These are phyloP conservation scores for Chromoteleia sp. DNA, from an alignment of 2,888 invertebrate species.

Conservation along the genomic window DNA sequence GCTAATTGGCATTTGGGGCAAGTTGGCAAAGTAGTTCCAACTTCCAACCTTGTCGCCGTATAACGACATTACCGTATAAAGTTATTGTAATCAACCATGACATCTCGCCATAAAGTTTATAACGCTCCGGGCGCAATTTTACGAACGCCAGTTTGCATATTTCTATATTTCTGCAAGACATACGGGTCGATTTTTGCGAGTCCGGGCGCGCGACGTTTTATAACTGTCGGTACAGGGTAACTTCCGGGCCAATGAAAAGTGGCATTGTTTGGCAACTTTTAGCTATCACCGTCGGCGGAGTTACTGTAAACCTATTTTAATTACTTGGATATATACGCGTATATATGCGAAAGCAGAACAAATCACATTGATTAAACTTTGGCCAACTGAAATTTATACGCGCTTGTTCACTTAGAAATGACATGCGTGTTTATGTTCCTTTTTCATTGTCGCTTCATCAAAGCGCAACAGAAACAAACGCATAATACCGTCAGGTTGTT, in stretches of 20 bases:
- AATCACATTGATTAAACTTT: slow-evolving; percentile 64
- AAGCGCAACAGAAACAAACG: slow-evolving; percentile 8
- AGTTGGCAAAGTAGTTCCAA: slow-evolving; percentile 60
- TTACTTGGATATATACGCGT: slow-evolving; percentile 39
- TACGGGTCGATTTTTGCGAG: slow-evolving; percentile 37
- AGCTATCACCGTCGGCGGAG: slow-evolving; percentile 39
- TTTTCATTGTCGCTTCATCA: slow-evolving; percentile 34
- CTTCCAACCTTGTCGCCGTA: slow-evolving; percentile 57
- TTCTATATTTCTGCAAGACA: slow-evolving; percentile 47
- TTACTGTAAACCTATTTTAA: slow-evolving; percentile 59
- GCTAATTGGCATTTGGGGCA: slow-evolving; percentile 66
- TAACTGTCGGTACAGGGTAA: slow-evolving; percentile 30
- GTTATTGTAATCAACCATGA: slow-evolving; percentile 67
- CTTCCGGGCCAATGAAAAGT: slow-evolving; percentile 44
- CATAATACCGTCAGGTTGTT: not conserved
- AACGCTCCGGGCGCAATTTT: slow-evolving; percentile 49
- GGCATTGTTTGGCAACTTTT: slow-evolving; percentile 43
- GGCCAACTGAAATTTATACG: slow-evolving; percentile 38
- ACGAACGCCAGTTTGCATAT: slow-evolving; percentile 58
- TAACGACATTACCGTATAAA: slow-evolving; percentile 66
- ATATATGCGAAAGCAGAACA: slow-evolving; percentile 28
- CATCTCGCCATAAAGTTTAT: slow-evolving; percentile 60
- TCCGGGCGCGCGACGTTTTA: slow-evolving; percentile 23
- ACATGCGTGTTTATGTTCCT: slow-evolving; percentile 25
- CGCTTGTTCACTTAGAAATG: slow-evolving; percentile 43